These are phyloP conservation scores for Brotula barbata DNA, from an alignment of 2,797 vertebrate species.

Conservation along the genomic window DNA sequence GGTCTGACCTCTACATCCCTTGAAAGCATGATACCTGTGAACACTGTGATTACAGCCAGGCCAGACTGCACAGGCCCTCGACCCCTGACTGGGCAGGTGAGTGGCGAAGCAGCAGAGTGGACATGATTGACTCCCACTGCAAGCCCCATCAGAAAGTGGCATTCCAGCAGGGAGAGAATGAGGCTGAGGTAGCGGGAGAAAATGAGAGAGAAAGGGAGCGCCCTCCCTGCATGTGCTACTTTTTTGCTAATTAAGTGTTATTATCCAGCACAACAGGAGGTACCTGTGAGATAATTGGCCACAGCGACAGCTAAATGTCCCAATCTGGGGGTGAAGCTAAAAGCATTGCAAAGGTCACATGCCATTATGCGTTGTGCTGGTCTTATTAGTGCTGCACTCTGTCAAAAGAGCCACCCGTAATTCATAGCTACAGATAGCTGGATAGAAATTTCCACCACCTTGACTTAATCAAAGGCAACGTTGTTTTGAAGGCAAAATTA, in stretches of 20 bases:
- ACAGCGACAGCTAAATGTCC: slow-evolving; percentile 79
- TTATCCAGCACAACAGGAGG: slow-evolving; percentile 80
- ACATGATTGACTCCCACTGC: slow-evolving; percentile 74
- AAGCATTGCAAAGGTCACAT: slow-evolving; percentile 76
- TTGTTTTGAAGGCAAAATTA: slow-evolving; percentile 47
- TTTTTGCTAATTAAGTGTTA: slow-evolving; percentile 81
- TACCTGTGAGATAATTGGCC: slow-evolving; percentile 84
- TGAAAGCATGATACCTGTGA: slow-evolving; percentile 71
- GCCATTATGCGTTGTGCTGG: slow-evolving; percentile 70
- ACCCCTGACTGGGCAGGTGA: slow-evolving; percentile 69
- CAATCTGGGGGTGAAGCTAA: slow-evolving; percentile 78
- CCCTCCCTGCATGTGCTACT: slow-evolving; percentile 49
- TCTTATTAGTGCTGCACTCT: slow-evolving; percentile 75
- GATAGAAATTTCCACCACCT: slow-evolving; percentile 43
- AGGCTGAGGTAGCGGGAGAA: slow-evolving; percentile 39
- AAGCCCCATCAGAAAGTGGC: slow-evolving; percentile 51
- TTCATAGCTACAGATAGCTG: slow-evolving; percentile 46
- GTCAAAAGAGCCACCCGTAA: slow-evolving; percentile 59
- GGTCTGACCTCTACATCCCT: slow-evolving; percentile 58
- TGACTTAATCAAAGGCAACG: slow-evolving; percentile 48
- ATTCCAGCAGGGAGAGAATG: slow-evolving; percentile 58
- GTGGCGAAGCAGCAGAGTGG: slow-evolving; percentile 63
- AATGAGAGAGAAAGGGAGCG: slow-evolving; percentile 35
- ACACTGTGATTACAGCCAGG: slow-evolving; percentile 66
- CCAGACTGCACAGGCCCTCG: slow-evolving; percentile 40